Conservation (phyloP, 2,888 invertebrate genomes). For the Macroteleia sp. region DNA sequence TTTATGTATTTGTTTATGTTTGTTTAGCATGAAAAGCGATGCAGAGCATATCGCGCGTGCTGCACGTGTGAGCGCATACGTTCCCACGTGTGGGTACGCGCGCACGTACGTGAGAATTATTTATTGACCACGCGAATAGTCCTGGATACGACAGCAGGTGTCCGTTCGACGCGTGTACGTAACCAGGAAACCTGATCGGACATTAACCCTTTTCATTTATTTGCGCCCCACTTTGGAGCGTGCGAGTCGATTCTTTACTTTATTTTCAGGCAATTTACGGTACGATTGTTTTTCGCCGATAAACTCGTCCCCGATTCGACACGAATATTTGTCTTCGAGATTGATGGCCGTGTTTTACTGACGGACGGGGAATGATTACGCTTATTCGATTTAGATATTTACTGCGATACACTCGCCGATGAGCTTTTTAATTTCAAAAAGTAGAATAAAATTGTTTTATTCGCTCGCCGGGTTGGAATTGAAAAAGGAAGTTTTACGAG, state of each 20-base stretch:
- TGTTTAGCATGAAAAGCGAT: no score
- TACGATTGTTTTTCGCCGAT: conserved; percentile 20
- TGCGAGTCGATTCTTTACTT: neutral
- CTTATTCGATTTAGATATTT: no score
- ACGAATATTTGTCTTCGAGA: conserved; percentile 40
- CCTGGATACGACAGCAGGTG: conserved; percentile 48
- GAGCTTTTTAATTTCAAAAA: no score
- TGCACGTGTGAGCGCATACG: conserved; percentile 38
- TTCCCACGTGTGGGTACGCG: conserved; percentile 32
- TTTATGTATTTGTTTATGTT: no score
- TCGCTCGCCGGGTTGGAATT: no score
- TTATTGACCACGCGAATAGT: conserved; percentile 62
- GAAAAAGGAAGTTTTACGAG: no score
- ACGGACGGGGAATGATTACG: neutral
- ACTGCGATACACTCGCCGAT: no score
- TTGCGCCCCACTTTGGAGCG: conserved; percentile 11
- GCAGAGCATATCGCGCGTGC: conserved; percentile 30
- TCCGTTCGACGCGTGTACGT: conserved; percentile 11
- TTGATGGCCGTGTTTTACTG: conserved; percentile 6
- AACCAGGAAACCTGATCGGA: conserved; percentile 47
- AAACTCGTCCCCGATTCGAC: conserved; percentile 3
- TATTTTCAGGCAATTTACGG: conserved; percentile 14
- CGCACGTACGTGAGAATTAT: conserved; percentile 50
- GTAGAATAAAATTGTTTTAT: no score
- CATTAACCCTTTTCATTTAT: conserved; percentile 40